Evolutionary conservation across 2,888 invertebrate genomes (phyloP), one percentile per base, ranked within the genome.

Genomic region (Gastracanthus pulcherrimus): DNA sequence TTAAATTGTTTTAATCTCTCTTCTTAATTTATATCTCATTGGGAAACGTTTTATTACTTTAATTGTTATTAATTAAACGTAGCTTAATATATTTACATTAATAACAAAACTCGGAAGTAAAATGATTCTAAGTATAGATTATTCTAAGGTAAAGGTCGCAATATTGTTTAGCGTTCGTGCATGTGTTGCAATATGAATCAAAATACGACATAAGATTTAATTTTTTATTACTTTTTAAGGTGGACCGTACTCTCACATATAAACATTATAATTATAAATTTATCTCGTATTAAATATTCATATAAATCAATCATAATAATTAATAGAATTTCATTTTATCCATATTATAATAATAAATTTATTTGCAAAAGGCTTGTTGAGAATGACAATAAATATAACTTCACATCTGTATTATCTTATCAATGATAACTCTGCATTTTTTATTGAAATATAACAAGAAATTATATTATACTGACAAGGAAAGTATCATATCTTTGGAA

Each of bases 101-200:
- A 5, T n/a, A 45, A 45, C 45, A 34, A 62, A 9, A 62, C n/a
- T 19, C 16, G 62, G 62, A 62, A 62, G 62, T 31, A 62, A 55
- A 31, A 6, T 7, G 3, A 9, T 13, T 19, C 62, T 62, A 62
- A 62, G 19, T 34, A 62, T 62, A 62, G n/a, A 36, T n/a, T n/a
- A 6, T 36, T 62, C 62, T 34, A 62, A 62, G 62, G 62, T 62
- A 34, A 62, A 62, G 62, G 62, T 34, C 19, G 34, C 62, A 62
- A 62, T 62, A 62, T 62, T 62, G 31, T 34, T 26, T 19, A 62
- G 16, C 6, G 36, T 34, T 4, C 62, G 34, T 34, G 31, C 16
- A 62, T 19, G 62, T 34, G 34, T 31, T 36, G 62, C 62, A 62
- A 34, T 34, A n/a, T 6, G 2, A 6, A 9, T 34, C 36, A 13